phyloP scores from a whole-genome alignment of 2,113 vertebrate species.

The Copsychus sechellarum region DNA sequence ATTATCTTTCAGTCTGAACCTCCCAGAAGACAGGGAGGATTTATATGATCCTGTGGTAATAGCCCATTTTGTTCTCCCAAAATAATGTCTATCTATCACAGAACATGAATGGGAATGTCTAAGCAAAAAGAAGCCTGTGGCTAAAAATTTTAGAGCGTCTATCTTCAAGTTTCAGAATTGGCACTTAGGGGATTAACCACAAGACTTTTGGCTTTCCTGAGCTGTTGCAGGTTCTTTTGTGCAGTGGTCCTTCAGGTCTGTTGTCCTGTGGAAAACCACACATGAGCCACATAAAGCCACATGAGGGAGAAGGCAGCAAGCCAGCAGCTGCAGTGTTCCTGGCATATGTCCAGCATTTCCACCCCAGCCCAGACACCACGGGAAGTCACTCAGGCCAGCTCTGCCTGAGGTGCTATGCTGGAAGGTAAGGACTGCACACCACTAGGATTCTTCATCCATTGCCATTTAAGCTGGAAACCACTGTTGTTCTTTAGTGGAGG shows the following conservation, averaged over 20 bases:
- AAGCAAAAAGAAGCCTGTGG: background rate
- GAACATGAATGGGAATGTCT: background rate
- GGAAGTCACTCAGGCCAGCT: background rate
- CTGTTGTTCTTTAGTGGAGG: background rate
- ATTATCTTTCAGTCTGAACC: background rate
- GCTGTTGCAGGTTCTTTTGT: background rate
- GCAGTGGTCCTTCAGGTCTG: background rate
- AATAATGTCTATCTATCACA: slow-evolving; percentile 14
- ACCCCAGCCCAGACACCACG: rapidly evolving
- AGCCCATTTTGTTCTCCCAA: background rate
- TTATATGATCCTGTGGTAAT: background rate
- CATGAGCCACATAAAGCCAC: background rate
- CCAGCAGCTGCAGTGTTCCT: background rate
- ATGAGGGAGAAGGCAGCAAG: background rate
- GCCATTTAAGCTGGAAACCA: background rate
- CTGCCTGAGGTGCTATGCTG: background rate
- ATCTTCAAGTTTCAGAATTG: background rate
- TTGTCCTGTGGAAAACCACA: background rate
- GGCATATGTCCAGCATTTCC: background rate
- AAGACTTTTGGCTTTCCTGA: background rate
- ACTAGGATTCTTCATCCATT: background rate
- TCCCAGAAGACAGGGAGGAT: slow-evolving; percentile 15
- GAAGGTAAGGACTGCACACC: background rate
- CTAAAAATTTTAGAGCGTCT: background rate
- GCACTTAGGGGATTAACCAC: background rate